Base-by-base conservation (phyloP, 2,113 vertebrate species). In the Macrotis lagotis region DNA sequence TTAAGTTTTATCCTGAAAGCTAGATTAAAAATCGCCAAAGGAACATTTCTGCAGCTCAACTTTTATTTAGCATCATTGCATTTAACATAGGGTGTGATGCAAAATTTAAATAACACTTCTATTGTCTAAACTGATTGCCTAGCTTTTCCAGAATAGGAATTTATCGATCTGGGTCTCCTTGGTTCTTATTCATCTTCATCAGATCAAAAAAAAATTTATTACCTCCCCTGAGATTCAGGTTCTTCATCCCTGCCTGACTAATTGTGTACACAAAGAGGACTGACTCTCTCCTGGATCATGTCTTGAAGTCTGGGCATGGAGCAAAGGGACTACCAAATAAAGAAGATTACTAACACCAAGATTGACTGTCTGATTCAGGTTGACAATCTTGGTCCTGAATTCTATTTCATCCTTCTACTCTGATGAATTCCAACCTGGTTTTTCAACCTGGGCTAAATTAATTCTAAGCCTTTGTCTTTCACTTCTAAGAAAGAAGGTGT, bases 341-440 rank as follows among this genome's bases (percentile, higher is more conserved):
- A 83, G n/a, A 44, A 83, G n/a, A 83, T 83, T 44, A 83, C 37
- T 83, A 24, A 83, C 7, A 83, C 19, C 66, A 44, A n/a, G 1
- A 50, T 0, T 19, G 59, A 26, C 51, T 0, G 14, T 6, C 26
- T 50, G 14, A 0, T 0, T n/a, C 22, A 26, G 16, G n/a, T 24
- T 91, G 50, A 50, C 14, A 48, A 8, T 37, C 91, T 91, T 19
- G 22, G 90, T 88, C 51, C 89, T 48, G 88, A 92, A n/a, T 31
- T 4, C 31, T 47, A 59, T 24, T 51, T 48, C 3, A 25, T 8
- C 50, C 3, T 47, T 93, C 89, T 16, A 4, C 16, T 0, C 25
- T 19, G 37, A n/a, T 22, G 25, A 48, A 26, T 83, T 24, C 66
- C 7, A 24, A 88, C 74, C 5, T 2, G 14, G 50, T 26, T 0